phyloP scores from a whole-genome alignment of 2,797 vertebrate species.

The Lates japonicus region DNA sequence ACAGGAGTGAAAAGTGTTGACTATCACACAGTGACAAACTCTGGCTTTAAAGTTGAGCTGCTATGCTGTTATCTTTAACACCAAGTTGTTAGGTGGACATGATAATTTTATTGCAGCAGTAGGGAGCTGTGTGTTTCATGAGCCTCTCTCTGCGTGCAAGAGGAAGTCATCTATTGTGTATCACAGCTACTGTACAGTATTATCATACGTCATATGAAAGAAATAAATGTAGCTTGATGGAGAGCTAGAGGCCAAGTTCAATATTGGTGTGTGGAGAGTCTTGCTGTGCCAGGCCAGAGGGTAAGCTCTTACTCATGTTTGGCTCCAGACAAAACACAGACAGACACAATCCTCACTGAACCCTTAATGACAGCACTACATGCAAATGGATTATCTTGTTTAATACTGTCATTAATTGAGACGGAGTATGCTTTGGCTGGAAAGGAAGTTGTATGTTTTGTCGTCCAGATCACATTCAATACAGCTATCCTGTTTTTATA shows the following conservation, averaged over 20 bases:
- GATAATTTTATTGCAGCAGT: constrained; percentile 34
- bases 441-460: neutral
- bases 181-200: neutral
- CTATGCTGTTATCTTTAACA: constrained; percentile 29
- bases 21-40: constrained; percentile 26
- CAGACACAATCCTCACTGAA: constrained; percentile 7
- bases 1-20: constrained; percentile 49
- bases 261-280: neutral
- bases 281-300: constrained; percentile 8
- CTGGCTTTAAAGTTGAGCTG: constrained; percentile 35
- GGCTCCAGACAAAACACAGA: constrained; percentile 1
- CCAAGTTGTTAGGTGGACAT: constrained; percentile 24
- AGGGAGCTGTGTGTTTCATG: constrained; percentile 5
- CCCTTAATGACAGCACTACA: constrained; percentile 6
- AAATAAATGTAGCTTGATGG: constrained; percentile 17
- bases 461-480: constrained; percentile 26
- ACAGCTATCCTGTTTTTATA: constrained; percentile 2
- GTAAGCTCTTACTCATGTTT: constrained; percentile 8
- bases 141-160: constrained; percentile 4
- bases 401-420: neutral
- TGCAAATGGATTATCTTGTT: neutral
- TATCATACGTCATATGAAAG: constrained; percentile 16
- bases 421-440: neutral
- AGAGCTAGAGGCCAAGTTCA: constrained; percentile 5
- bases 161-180: constrained; percentile 35